These are phyloP conservation scores for Allacma fusca DNA, from an alignment of 2,888 invertebrate genomes.

Conservation along the genomic window DNA sequence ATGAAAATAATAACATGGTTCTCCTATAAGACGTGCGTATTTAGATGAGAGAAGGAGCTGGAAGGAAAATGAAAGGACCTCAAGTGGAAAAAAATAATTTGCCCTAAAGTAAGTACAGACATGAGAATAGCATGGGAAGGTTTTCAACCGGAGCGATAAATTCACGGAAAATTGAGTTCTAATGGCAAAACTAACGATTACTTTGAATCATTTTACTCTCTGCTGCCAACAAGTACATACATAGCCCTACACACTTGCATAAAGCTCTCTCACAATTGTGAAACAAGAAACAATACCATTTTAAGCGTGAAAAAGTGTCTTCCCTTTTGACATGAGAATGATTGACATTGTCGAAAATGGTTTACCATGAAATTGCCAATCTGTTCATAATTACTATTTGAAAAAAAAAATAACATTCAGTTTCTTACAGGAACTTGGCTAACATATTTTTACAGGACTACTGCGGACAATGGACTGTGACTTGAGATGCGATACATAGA, in stretches of 20 bases:
- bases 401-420: background rate
- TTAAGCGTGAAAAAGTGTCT: no score
- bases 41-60: background rate
- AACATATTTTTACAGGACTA: background rate
- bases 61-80: background rate
- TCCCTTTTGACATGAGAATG: no score
- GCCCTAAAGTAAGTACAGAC: background rate
- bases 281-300: no score
- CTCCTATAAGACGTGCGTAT: background rate
- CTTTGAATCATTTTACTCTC: background rate
- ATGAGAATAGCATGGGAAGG: background rate
- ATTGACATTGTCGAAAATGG: no score
- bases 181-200: background rate
- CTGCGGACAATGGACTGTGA: no score
- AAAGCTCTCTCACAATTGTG: no score
- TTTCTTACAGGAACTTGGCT: background rate
- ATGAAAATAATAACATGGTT: slow-evolving; percentile 11
- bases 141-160: slow-evolving; percentile 2
- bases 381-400: background rate
- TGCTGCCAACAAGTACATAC: no score
- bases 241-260: no score
- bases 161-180: slow-evolving; percentile 17
- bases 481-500: background rate
- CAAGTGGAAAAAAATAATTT: slow-evolving; percentile 35
- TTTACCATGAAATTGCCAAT: no score